phyloP scores from a whole-genome alignment of 2,888 invertebrate genomes.

The Ormyrus rosae region DNA sequence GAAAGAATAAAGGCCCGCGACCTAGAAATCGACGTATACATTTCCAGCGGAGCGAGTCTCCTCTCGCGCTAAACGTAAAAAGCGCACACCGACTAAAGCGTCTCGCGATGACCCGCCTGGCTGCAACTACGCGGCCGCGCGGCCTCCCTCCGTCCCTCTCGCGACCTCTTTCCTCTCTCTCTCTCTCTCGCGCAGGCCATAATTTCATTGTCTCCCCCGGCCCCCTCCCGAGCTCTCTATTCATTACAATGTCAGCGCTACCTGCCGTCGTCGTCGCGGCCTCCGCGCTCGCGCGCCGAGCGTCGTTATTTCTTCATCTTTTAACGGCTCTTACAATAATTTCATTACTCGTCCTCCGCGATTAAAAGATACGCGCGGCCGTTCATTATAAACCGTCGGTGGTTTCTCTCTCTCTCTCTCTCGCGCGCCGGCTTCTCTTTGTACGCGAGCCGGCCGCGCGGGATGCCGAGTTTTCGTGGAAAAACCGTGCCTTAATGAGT shows the following conservation, averaged over 20 bases:
- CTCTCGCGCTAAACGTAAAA: background rate
- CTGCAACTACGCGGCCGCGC: background rate
- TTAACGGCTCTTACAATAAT: conserved; percentile 1
- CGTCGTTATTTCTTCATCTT: background rate
- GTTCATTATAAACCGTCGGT: background rate
- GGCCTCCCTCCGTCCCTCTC: background rate
- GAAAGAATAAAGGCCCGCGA: too few relatives aligned
- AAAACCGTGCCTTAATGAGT: too few relatives aligned
- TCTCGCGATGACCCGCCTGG: background rate
- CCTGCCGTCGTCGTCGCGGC: background rate
- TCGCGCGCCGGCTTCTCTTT: too few relatives aligned
- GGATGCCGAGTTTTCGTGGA: too few relatives aligned
- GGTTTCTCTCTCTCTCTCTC: background rate
- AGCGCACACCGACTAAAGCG: background rate
- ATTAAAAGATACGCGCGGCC: background rate
- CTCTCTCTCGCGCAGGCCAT: background rate
- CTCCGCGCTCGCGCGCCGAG: too few relatives aligned
- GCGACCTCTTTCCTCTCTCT: too few relatives aligned
- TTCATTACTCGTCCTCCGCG: too few relatives aligned
- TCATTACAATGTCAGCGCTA: conserved; percentile 34
- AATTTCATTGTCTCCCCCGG: conserved; percentile 43
- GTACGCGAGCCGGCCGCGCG: too few relatives aligned
- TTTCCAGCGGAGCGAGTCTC: background rate
- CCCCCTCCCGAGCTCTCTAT: conserved; percentile 1
- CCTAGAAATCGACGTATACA: too few relatives aligned